Base-by-base conservation (phyloP, 2,113 vertebrate genomes). In the Thermophis baileyi region DNA sequence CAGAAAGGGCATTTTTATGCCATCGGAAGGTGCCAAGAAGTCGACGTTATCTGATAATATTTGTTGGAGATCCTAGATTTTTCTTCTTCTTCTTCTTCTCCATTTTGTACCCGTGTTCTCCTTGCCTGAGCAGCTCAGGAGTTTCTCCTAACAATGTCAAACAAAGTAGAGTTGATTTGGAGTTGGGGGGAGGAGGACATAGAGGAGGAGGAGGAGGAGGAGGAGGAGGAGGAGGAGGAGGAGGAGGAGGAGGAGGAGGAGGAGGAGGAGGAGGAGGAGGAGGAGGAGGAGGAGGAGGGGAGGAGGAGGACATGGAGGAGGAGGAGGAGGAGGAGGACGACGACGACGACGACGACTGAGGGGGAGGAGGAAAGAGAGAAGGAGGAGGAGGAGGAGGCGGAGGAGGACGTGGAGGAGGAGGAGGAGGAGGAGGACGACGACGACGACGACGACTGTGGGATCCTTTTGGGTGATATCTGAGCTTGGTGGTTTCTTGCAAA, bases 11-110 rank as follows among this genome's bases (percentile, higher is more conserved):
- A 2, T 0, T 27, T 27, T 60, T 54, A 87, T 54, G 20, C 4
- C 0, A 22, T 1, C 57, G 40, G 24, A 12, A 24, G 44, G 55
- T 35, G 90, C 49, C 0, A 30, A 10, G n/a, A 85, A 14, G 51
- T 7, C 47, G 2, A 0, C 0, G 0, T 9, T 89, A 1, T 16
- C 50, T 0, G 4, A 6, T 0, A 0, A 54, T 49, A 74, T 81
- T 94, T 16, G 10, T 53, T 89, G 40, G 54, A 92, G 35, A 81
- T 74, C 86, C 53, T 1, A 30, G 18, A 1, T 0, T 0, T 93
- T 2, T 18, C 4, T 18, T 20, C 4, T 18, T 20, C 18, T 18
- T 1, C 1, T 5, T 53, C 4, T 18, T 1, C 4, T 51, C 0
- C 0, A 35, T 35, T 54, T 91, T 44, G 16, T 57, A n/a, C 89